These are phyloP conservation scores for Harpagoxenus sublaevis DNA, from an alignment of 2,888 invertebrate genomes.

Conservation along the genomic window DNA sequence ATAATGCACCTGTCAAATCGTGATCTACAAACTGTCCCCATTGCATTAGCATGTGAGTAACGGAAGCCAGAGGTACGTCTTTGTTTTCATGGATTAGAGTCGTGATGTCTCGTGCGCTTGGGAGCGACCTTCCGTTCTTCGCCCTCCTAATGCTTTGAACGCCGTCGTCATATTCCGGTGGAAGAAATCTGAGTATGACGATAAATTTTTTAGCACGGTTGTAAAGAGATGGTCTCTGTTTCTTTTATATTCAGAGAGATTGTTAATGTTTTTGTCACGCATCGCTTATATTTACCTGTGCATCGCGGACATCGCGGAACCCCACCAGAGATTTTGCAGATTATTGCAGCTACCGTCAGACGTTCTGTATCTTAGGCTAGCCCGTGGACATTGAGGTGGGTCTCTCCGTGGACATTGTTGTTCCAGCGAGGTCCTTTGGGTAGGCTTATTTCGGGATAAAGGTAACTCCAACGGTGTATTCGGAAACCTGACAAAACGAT, in stretches of 20 bases:
- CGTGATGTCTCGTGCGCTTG: conserved; percentile 93
- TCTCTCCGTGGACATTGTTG: conserved; percentile 91
- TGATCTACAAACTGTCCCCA: conserved; percentile 97
- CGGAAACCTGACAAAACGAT: conserved; percentile 66
- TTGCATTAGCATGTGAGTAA: conserved; percentile 95
- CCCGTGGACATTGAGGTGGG: conserved; percentile 90
- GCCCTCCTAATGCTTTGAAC: conserved; percentile 88
- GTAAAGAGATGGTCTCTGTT: not conserved
- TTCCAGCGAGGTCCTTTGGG: conserved; percentile 86
- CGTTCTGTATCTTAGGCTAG: conserved; percentile 91
- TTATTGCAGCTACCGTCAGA: conserved; percentile 97
- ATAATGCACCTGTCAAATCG: conserved; percentile 90
- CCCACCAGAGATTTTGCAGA: conserved; percentile 91
- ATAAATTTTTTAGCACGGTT: not conserved
- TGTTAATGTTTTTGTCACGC: not conserved
- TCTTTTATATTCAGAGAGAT: not conserved
- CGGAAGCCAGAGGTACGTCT: conserved; percentile 89
- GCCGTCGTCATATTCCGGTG: conserved; percentile 94
- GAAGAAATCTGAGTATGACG: conserved; percentile 88
- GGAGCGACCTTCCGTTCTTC: conserved; percentile 89
- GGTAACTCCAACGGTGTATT: conserved; percentile 75
- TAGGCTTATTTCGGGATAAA: conserved; percentile 61
- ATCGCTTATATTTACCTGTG: conserved; percentile 85
- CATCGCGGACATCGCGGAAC: conserved; percentile 93
- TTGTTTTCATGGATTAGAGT: conserved; percentile 89